Evolutionary conservation across 2,888 invertebrate species (phyloP), one percentile per base, ranked within the genome.

Genomic region (Hydroisotoma schaefferi): DNA sequence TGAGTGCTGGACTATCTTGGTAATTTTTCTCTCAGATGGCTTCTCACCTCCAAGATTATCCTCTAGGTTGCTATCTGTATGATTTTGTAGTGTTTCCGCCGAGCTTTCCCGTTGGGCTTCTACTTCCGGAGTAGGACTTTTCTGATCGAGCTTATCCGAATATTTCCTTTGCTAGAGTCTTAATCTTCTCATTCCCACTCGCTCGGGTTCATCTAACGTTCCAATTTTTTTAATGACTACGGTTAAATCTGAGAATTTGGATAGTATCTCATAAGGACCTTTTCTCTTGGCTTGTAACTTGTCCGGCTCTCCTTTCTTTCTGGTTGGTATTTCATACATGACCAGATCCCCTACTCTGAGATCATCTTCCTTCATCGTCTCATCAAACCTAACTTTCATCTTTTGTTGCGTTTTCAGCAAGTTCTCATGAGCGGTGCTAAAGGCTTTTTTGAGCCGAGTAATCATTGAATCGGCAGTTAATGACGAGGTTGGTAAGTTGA

Each of bases 221-320:
- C 15, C 33, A 8, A 33, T 8, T 10, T 8, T 8, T 33, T 33
- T 8, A 33, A 33, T 33, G 8, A 33, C 8, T 10, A 33, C 33
- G 8, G 33, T 43, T 43, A 18, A 8, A 8, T 22, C 18, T 18
- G 6, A 6, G 6, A 43, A 10, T 8, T 18, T 43, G 6, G 47
- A 20, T 8, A 25, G 6, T 18, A 63, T 55, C 18, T 20, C 23
- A 27, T 46, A 64, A 4, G 51, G 60, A 1, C 60, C 60, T 20
- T 54, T 54, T 2, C 20, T 26, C 27, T 28, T 52, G 5, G 55
- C 46, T 25, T 64, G 64, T 1, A 64, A 25, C 33, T 64, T 60
- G 33, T 61, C 60, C 1, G 64, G 60, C 25, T 55, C 47, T 1
- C 64, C 64, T 26, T 44, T 33, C 23, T 47, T 49, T 1, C 64